Evolutionary conservation across 2,797 vertebrate genomes (phyloP), one percentile per base, ranked within the genome.

Genomic region (Cuculus canorus): DNA sequence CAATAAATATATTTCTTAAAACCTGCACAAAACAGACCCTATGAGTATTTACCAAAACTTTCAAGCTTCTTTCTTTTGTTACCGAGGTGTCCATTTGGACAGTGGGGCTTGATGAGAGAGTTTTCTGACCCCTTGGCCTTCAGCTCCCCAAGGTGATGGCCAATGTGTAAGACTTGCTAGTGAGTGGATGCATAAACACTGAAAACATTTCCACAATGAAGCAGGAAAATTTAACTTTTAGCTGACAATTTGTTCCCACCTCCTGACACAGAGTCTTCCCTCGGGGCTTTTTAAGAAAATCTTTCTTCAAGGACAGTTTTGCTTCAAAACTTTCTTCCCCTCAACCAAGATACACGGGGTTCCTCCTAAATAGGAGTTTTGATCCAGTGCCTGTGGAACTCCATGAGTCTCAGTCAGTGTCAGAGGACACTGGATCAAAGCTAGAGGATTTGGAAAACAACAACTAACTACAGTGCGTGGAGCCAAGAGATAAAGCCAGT

Each of bases 341-440:
- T 88, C 17, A 52, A 19, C 32, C 1, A 17, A 9, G 64, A 76
- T 45, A 61, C 2, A 0, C 1, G 30, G 64, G 60, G 76, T 76
- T 35, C 15, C 82, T 78, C 64, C 50, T 45, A 66, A 83, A 37
- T 13, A 50, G 54, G 21, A 77, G 45, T 47, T 91, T 86, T 94
- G 84, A 93, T 78, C 84, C 79, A 88, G 30, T 2, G 47, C 53
- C 66, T 82, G 50, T 61, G 87, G 71, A 92, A 56, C 35, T 66
- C n/a, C 0, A 0, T 1, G 10, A 72, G 45, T 73, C 47, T 81
- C 80, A 81, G 56, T 14, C 13, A 22, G 32, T 1, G 0, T 65
- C 63, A 91, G 80, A 82, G 39, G 50, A 75, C 81, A 84, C 33
- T 78, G 91, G 69, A 92, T 92, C 79, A 95, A 94, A 69, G 65